phyloP scores from a whole-genome alignment of 2,113 vertebrate species.

The Neogobius melanostomus region DNA sequence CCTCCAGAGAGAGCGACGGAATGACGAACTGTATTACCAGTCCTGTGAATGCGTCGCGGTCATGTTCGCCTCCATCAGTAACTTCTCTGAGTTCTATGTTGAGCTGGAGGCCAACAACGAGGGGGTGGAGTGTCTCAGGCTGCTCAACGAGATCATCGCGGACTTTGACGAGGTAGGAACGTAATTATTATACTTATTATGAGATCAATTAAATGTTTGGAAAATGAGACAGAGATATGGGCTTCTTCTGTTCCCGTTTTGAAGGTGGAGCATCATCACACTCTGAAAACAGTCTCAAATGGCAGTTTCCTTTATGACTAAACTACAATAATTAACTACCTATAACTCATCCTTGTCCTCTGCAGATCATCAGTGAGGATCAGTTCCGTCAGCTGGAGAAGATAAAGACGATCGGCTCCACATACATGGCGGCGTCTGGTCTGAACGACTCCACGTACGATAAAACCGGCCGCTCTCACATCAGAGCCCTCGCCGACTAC shows the following conservation, averaged over 20 bases:
- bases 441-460: constrained; percentile 97
- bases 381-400: constrained; percentile 97
- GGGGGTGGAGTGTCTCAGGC: constrained; percentile 94
- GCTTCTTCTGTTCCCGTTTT: too few relatives aligned
- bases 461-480: constrained; percentile 91
- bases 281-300: too few relatives aligned
- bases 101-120: constrained; percentile 98
- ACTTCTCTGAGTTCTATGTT: constrained; percentile 99
- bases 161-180: constrained; percentile 93
- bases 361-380: constrained; percentile 96
- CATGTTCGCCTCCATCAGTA: constrained; percentile 99
- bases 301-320: too few relatives aligned
- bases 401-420: constrained; percentile 99
- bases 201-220: too few relatives aligned
- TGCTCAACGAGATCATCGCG: constrained; percentile 98
- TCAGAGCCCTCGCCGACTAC: constrained; percentile 94
- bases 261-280: too few relatives aligned
- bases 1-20: constrained; percentile 91
- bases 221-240: too few relatives aligned
- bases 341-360: neutral
- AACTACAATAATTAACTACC: too few relatives aligned
- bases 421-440: constrained; percentile 97
- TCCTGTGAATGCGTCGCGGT: constrained; percentile 98
- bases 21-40: constrained; percentile 98
- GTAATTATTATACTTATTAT: neutral